Percentiles rank a stretch among this genome's conserved stretches.
Conservation (phyloP, 2,888 invertebrate species). For the Orchesellides sinensis region DNA sequence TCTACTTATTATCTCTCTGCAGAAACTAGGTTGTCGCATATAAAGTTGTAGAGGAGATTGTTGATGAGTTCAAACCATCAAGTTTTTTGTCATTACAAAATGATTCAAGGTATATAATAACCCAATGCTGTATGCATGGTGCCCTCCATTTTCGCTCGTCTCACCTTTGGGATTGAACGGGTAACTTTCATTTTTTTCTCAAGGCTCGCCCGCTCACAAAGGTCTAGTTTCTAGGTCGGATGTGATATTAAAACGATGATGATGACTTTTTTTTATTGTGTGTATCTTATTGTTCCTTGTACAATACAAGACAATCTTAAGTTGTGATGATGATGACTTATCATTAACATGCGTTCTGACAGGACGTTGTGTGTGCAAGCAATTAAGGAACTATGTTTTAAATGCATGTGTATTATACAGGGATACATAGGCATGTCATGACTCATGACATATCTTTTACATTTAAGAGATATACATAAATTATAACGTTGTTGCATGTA, state of each 20-base stretch:
- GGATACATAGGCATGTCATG: too few relatives aligned
- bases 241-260: constrained; percentile 26
- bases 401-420: too few relatives aligned
- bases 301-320: neutral
- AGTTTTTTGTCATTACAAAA: constrained; percentile 7
- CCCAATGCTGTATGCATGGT: constrained; percentile 22
- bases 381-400: too few relatives aligned
- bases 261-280: constrained; percentile 12
- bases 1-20: neutral
- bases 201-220: constrained; percentile 34
- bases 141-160: constrained; percentile 3
- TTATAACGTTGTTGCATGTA: neutral
- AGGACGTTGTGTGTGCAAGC: too few relatives aligned
- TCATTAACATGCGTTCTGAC: too few relatives aligned
- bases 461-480: too few relatives aligned
- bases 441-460: neutral
- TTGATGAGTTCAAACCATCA: constrained; percentile 25
- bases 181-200: constrained; percentile 64
- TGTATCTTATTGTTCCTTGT: neutral
- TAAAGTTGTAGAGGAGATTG: constrained; percentile 20
- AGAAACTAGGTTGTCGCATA: constrained; percentile 62
- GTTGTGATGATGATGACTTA: neutral
- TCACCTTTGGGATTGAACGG: constrained; percentile 36
- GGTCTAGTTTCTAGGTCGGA: constrained; percentile 49
- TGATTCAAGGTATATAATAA: constrained; percentile 32